Evolutionary conservation across 1,140 invertebrate genomes (phyloP).

Genomic region (Euwallacea similis): DNA sequence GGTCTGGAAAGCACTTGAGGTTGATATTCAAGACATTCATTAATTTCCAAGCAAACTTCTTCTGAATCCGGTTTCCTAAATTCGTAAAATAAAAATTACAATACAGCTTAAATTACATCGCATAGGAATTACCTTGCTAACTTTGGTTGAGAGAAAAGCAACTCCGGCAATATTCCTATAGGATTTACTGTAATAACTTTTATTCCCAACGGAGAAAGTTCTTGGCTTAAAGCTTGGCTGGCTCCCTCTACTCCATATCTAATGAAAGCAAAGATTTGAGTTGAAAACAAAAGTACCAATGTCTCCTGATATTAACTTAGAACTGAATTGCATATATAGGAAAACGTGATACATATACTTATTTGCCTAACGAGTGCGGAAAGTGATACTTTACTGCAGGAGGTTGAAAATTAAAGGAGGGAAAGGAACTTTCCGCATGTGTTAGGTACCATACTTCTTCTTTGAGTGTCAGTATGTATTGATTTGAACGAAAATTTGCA

Average conservation of each 20-base stretch:
- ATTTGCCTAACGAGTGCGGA: too few species aligned
- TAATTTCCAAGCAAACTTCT: slow-evolving; percentile 47
- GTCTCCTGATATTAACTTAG: too few species aligned
- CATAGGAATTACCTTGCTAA: slow-evolving; percentile 56
- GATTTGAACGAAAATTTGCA: not conserved
- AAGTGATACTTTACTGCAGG: too few species aligned
- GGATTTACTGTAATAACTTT: slow-evolving; percentile 77
- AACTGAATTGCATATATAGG: too few species aligned
- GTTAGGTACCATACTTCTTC: not conserved
- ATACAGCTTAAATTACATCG: not conserved
- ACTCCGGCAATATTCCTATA: slow-evolving; percentile 66
- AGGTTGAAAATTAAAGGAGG: too few species aligned
- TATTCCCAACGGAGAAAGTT: slow-evolving; percentile 68
- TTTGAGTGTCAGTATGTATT: not conserved
- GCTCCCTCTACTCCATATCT: slow-evolving; percentile 73
- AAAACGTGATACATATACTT: too few species aligned
- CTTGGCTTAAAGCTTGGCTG: slow-evolving; percentile 67
- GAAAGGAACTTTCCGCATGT: not conserved
- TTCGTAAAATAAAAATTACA: slow-evolving; percentile 1
- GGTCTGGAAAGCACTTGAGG: slow-evolving; percentile 44
- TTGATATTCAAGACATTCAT: slow-evolving; percentile 46
- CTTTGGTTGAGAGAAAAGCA: slow-evolving; percentile 62
- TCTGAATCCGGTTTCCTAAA: slow-evolving; percentile 39
- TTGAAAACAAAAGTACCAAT: too few species aligned
- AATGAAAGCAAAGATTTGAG: too few species aligned